Base-by-base conservation (phyloP, 2,888 invertebrate genomes). In the Teleogryllus oceanicus region DNA sequence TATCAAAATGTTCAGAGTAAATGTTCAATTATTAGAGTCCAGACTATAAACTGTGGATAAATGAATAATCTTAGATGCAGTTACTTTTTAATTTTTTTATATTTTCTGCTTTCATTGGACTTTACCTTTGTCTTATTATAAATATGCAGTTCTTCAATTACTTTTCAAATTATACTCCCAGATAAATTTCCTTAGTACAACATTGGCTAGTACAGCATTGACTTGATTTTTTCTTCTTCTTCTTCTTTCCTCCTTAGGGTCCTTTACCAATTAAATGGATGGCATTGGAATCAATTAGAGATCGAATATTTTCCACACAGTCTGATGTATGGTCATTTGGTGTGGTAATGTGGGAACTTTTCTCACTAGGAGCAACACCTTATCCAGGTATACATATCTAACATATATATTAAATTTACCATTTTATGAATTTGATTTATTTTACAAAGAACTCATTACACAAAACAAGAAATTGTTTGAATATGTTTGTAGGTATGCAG, bases 321-420 rank as follows among this genome's bases (percentile, higher is more conserved):
- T 97, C 97, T 0, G 98, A 98, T 86, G 94, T 97, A 82, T 98
- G 97, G 97, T 94, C 97, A 0, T 96, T 92, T 85, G 96, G 96
- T 4, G 93, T 97, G 81, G 94, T 96, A 2, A 86, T 96, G 1
- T 96, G 96, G 96, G 96, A 97, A 86, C 89, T 96, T 78, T 96
- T 96, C 86, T 94, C 96, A 0, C 87, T 96, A 13, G 95, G 95
- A 0, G 92, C 92, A 85, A 94, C 94, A 0, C 96, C 96, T 0
- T 96, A 96, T 87, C 95, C 96, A 0, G 94, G 88, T 89, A 84
- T 21, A 76, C 20, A 37, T 8, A 37, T 37, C 0, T 37, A 8
- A 76, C n/a, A 11, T 24, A 50, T 49, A 16, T 78, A 78, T 18
- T 20, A 49, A 49, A n/a, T 78, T 4, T 20, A 10, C 11, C 50